A percentile compares a stretch with the other conserved stretches of the same genome.
phyloP scores from a whole-genome alignment of 1,140 invertebrate genomes.

The Papilio xuthus region DNA sequence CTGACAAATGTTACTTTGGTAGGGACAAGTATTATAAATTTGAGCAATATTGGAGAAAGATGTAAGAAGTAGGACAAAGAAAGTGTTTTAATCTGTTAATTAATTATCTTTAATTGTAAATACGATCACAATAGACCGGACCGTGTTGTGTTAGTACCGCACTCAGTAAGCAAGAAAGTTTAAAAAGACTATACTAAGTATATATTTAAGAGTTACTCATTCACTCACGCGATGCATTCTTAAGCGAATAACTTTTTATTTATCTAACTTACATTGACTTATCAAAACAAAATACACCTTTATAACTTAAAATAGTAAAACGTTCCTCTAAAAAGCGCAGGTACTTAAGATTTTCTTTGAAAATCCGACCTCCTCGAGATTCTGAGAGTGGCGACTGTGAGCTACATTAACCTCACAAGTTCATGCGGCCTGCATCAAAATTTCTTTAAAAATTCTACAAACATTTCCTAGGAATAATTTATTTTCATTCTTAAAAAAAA shows the following conservation, averaged over 20 bases:
- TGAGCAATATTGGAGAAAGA: too few species aligned
- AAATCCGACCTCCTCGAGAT: background rate
- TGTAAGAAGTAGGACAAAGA: too few species aligned
- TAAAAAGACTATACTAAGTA: too few species aligned
- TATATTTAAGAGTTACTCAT: too few species aligned
- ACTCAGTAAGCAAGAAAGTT: too few species aligned
- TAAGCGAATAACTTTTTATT: background rate
- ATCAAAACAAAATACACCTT: conserved; percentile 1
- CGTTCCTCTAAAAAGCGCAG: background rate
- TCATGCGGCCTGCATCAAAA: background rate
- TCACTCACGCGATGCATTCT: background rate
- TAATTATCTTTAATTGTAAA: too few species aligned
- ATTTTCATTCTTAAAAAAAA: background rate
- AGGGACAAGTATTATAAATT: too few species aligned
- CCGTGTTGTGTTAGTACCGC: too few species aligned
- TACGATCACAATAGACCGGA: too few species aligned
- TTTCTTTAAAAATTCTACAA: background rate
- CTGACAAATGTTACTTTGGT: too few species aligned
- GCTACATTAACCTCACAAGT: conserved; percentile 8
- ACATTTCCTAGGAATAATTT: background rate
- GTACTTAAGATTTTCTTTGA: conserved; percentile 26
- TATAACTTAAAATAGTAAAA: background rate
- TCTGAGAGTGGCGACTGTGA: background rate
- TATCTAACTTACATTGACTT: background rate
- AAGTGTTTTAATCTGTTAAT: too few species aligned